Evolutionary conservation across 2,113 vertebrate genomes (phyloP).

Genomic region (Delphinapterus leucas): DNA sequence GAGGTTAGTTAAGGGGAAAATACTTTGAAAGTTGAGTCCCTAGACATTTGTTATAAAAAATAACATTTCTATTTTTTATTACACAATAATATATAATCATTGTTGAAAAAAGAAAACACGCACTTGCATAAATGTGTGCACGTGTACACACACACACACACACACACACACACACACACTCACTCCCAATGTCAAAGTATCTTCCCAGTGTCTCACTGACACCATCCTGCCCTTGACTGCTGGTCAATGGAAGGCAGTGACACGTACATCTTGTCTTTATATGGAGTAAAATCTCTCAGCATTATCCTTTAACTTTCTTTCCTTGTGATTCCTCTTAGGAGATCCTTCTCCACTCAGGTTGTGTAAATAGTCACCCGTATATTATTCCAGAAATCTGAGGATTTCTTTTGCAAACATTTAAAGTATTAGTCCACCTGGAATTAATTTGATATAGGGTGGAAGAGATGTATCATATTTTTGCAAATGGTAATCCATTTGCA

Average conservation of each 20-base stretch:
- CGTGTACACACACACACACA: not conserved
- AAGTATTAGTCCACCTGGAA: slow-evolving; percentile 35
- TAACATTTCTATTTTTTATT: not conserved
- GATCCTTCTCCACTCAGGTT: not conserved
- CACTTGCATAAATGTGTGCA: not conserved
- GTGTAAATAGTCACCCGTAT: not conserved
- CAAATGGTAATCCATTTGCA: not conserved
- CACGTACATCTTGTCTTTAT: not conserved
- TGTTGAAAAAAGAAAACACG: not conserved
- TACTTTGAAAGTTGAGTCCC: not conserved
- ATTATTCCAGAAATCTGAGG: not conserved
- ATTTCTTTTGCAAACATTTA: not conserved
- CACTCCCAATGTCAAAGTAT: too few relatives aligned
- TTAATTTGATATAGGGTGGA: not conserved
- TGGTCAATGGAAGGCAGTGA: not conserved
- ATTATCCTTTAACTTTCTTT: not conserved
- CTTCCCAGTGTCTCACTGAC: not conserved
- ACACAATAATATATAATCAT: not conserved
- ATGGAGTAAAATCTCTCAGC: not conserved
- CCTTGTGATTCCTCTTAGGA: not conserved
- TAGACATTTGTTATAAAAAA: not conserved
- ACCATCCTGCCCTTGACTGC: not conserved
- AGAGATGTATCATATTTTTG: not conserved
- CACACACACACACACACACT: not conserved
- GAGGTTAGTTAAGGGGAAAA: not conserved